A percentile compares a stretch with the other conserved stretches of the same genome.
Evolutionary conservation across 2,888 invertebrate species (phyloP).

Genomic region (Sesamia inferens): DNA sequence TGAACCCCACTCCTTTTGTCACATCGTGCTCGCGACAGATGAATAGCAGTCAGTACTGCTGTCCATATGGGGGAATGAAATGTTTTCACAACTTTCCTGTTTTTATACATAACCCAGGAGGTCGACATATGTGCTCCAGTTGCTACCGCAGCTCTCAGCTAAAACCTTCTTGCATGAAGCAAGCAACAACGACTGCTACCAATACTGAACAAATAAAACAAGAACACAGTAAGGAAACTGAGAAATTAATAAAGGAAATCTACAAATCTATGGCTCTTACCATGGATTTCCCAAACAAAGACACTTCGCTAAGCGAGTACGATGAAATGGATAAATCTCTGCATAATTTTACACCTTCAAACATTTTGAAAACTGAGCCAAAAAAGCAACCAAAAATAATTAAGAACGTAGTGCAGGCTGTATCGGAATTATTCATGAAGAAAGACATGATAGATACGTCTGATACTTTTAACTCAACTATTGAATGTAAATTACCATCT

Average conservation of each 20-base stretch:
- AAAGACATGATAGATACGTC: slow-evolving; percentile 63
- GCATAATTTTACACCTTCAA: slow-evolving; percentile 29
- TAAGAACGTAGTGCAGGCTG: slow-evolving; percentile 54
- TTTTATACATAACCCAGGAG: slow-evolving; percentile 73
- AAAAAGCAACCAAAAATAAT: slow-evolving; percentile 51
- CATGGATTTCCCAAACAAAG: slow-evolving; percentile 71
- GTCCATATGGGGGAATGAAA: slow-evolving; percentile 66
- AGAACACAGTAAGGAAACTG: slow-evolving; percentile 75
- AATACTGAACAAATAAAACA: slow-evolving; percentile 73
- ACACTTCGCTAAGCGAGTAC: slow-evolving; percentile 69
- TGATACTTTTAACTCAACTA: slow-evolving; percentile 53
- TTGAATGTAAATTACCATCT: slow-evolving; percentile 54
- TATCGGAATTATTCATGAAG: slow-evolving; percentile 70
- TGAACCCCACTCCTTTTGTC: slow-evolving; percentile 72
- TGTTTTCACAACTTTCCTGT: slow-evolving; percentile 79
- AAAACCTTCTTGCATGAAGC: slow-evolving; percentile 46
- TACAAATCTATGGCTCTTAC: slow-evolving; percentile 82
- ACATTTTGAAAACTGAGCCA: slow-evolving; percentile 29
- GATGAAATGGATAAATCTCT: slow-evolving; percentile 57
- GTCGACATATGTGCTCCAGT: slow-evolving; percentile 69
- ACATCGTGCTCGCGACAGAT: slow-evolving; percentile 73
- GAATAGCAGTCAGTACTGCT: slow-evolving; percentile 65
- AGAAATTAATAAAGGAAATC: slow-evolving; percentile 84
- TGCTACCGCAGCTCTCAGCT: slow-evolving; percentile 68
- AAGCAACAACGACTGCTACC: slow-evolving; percentile 72